A percentile compares a stretch with the other conserved stretches of the same genome.
phyloP scores from a whole-genome alignment of 1,140 invertebrate genomes.

The Antheraea pernyi region DNA sequence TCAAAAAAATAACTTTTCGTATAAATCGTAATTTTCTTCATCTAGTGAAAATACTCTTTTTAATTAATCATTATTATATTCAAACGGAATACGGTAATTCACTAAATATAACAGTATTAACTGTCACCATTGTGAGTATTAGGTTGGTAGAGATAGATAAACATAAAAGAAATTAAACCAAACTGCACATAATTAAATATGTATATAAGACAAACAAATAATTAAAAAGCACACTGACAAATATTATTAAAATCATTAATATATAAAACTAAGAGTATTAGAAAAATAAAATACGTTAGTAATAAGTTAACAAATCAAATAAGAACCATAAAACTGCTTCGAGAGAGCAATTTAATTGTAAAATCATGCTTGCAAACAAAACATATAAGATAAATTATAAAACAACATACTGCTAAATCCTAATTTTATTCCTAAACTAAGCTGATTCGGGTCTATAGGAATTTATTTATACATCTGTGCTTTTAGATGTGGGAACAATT shows the following conservation, averaged over 20 bases:
- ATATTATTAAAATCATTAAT: not conserved
- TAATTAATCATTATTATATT: no score
- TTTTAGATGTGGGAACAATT: constrained; percentile 59
- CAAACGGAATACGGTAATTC: no score
- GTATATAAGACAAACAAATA: not conserved
- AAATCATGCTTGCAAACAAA: constrained; percentile 27
- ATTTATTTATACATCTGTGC: constrained; percentile 67
- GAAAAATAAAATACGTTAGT: not conserved
- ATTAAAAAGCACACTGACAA: not conserved
- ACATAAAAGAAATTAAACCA: not conserved
- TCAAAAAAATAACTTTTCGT: no score
- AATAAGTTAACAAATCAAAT: not conserved
- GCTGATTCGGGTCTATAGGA: constrained; percentile 34
- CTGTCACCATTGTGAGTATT: not conserved
- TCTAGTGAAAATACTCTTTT: no score
- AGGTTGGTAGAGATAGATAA: not conserved
- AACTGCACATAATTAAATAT: not conserved
- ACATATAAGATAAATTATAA: constrained; percentile 30
- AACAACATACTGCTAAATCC: constrained; percentile 60
- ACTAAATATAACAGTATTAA: constrained; percentile 1
- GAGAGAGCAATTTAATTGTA: not conserved
- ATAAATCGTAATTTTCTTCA: no score
- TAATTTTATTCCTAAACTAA: constrained; percentile 35
- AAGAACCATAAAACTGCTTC: not conserved
- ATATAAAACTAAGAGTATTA: not conserved